Conservation (phyloP, 1,140 invertebrate genomes). For the Nixonia krombeini region DNA sequence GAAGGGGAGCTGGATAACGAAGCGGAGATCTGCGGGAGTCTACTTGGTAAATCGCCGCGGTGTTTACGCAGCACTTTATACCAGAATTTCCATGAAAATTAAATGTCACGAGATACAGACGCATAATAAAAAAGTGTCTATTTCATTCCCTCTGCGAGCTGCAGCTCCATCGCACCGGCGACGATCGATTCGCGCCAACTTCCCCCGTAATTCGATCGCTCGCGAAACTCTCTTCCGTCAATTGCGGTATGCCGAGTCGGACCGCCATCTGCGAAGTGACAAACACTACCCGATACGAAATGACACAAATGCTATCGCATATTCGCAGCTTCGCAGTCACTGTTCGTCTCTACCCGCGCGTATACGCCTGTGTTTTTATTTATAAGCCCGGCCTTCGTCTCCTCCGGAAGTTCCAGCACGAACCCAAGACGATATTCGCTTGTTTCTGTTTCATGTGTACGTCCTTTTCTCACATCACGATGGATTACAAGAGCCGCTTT, state of each 20-base stretch:
- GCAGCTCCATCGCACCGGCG: too few species aligned
- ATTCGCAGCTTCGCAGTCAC: conserved; percentile 42
- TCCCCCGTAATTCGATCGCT: too few species aligned
- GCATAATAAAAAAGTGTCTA: too few species aligned
- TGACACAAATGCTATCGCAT: conserved; percentile 48
- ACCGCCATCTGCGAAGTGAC: conserved; percentile 32
- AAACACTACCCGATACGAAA: conserved; percentile 37
- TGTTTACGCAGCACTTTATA: not conserved
- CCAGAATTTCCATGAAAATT: conserved; percentile 16
- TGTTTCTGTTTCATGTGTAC: conserved; percentile 22
- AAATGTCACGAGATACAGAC: conserved; percentile 7
- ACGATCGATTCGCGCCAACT: too few species aligned
- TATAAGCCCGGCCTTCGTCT: conserved; percentile 27
- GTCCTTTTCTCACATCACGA: conserved; percentile 27
- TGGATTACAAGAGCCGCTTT: conserved; percentile 22
- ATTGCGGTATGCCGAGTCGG: conserved; percentile 14
- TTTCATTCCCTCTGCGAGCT: too few species aligned
- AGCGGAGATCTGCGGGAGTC: conserved; percentile 3
- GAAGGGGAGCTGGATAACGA: conserved; percentile 17
- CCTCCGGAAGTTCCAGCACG: conserved; percentile 28
- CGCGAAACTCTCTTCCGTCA: conserved; percentile 28
- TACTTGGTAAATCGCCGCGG: not conserved
- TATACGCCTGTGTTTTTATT: conserved; percentile 32
- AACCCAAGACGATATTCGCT: conserved; percentile 28
- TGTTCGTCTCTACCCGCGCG: conserved; percentile 30